Conservation (phyloP, 2,113 vertebrate species). For the Origma solitaria region DNA sequence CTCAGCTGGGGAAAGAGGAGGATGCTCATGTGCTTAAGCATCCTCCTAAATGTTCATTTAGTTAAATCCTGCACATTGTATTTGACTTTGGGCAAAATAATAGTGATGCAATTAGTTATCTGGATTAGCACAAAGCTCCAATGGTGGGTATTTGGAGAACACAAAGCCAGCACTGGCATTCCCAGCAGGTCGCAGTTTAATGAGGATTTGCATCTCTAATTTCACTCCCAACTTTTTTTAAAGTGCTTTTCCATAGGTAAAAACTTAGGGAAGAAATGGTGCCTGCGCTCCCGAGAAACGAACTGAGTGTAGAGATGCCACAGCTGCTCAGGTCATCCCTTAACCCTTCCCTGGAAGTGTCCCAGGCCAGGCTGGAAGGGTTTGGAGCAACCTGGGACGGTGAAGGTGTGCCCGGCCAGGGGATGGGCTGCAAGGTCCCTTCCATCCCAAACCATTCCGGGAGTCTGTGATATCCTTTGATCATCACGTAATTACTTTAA, state of each 20-base stretch:
- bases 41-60: not conserved
- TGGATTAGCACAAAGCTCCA: not conserved
- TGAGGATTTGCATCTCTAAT: not conserved
- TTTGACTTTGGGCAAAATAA: not conserved
- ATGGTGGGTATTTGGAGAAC: not conserved
- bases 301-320: fast-evolving
- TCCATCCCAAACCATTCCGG: fast-evolving
- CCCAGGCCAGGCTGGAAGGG: not conserved
- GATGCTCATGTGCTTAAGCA: not conserved
- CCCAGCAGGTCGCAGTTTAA: not conserved
- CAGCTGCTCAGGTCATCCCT: fast-evolving
- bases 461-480: not conserved
- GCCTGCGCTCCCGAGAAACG: fast-evolving
- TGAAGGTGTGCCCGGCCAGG: not conserved
- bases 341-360: not conserved
- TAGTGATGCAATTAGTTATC: not conserved
- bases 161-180: not conserved
- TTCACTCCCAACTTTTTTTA: not conserved
- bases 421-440: not conserved
- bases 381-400: not conserved
- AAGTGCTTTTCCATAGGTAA: not conserved
- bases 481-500: not conserved
- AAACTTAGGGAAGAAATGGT: not conserved
- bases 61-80: not conserved
- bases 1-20: not conserved